Percentiles rank a stretch among this genome's conserved stretches.
Conservation (phyloP, 2,797 vertebrate genomes). For the Ceyx erithaca region DNA sequence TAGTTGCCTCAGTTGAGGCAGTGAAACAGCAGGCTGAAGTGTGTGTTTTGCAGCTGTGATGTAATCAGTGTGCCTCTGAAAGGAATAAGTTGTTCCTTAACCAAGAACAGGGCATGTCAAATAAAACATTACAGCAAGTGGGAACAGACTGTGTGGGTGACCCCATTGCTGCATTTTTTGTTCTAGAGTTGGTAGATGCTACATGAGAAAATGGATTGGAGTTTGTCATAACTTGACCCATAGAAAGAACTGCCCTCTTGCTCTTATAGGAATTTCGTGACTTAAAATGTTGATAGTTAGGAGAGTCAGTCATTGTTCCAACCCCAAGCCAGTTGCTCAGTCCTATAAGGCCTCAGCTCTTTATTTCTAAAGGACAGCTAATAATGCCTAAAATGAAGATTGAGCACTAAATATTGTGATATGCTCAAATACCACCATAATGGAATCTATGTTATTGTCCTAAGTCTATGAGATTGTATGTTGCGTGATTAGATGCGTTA, state of each 20-base stretch:
- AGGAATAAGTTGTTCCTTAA: background rate
- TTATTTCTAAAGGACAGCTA: background rate
- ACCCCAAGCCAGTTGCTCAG: background rate
- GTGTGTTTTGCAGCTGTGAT: background rate
- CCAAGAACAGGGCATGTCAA: background rate
- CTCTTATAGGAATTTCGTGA: background rate
- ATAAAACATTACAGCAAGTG: background rate
- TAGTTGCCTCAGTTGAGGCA: background rate
- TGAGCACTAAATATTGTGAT: background rate
- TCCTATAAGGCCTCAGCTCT: background rate
- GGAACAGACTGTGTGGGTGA: background rate
- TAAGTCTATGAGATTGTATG: background rate
- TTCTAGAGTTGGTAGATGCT: background rate
- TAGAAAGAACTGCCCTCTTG: background rate
- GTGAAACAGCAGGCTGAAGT: background rate
- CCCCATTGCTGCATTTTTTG: background rate
- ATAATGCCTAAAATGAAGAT: background rate
- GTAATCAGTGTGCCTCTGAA: background rate
- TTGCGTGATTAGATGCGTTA: background rate
- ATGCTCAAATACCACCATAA: background rate
- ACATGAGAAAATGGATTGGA: background rate
- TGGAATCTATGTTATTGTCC: background rate
- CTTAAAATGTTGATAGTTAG: background rate
- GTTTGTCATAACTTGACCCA: background rate
- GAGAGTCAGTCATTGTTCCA: background rate